phyloP scores from a whole-genome alignment of 2,888 invertebrate genomes.

The Archaeoteleia sp. region DNA sequence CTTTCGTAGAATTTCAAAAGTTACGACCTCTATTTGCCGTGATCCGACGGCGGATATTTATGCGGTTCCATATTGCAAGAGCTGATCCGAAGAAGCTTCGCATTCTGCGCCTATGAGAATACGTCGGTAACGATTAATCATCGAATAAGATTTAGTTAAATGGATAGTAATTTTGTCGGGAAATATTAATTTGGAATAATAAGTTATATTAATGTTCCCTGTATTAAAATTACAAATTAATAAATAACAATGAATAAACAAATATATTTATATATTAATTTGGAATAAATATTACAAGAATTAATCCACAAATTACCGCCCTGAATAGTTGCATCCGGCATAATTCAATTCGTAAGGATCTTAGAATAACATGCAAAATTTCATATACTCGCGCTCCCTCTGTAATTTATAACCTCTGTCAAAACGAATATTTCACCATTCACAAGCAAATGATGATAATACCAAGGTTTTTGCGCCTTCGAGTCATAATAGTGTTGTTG shows the following conservation, averaged over 20 bases:
- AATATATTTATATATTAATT: too few species aligned
- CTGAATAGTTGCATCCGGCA: too few species aligned
- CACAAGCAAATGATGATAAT: conserved; percentile 15
- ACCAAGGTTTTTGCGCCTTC: conserved; percentile 1
- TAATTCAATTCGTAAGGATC: too few species aligned
- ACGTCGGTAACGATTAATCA: conserved; percentile 22
- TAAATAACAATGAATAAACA: too few species aligned
- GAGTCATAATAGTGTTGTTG: not conserved
- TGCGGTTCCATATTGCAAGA: conserved; percentile 39
- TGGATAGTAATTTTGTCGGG: too few species aligned
- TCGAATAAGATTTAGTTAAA: not conserved
- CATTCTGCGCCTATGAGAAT: not conserved
- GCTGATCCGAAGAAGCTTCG: conserved; percentile 4
- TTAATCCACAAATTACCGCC: too few species aligned
- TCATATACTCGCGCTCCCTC: too few species aligned
- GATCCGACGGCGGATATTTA: conserved; percentile 51
- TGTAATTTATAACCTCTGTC: not conserved
- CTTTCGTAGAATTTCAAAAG: conserved; percentile 58
- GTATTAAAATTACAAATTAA: too few species aligned
- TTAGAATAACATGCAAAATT: too few species aligned
- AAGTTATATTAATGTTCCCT: too few species aligned
- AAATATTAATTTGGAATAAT: too few species aligned
- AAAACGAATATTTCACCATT: conserved; percentile 11
- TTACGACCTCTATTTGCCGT: conserved; percentile 58
- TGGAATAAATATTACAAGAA: too few species aligned